Percentiles rank a stretch among this genome's conserved stretches.
Evolutionary conservation across 2,113 vertebrate species (phyloP).

Genomic region (Ariopsis seemanni): DNA sequence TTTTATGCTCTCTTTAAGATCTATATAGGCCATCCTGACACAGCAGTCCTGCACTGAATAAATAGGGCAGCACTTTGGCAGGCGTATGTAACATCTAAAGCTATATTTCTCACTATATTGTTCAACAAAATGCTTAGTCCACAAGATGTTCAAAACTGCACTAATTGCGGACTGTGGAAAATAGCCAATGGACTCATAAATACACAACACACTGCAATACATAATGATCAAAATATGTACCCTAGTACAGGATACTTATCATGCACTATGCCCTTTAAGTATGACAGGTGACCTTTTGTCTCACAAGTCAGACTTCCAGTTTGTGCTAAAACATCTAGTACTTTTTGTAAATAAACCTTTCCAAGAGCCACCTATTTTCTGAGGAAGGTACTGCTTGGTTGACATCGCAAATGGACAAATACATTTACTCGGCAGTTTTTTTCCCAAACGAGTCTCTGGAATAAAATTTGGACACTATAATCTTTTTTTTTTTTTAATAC

Average conservation of each 20-base stretch:
- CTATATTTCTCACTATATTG: not conserved
- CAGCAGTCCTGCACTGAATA: constrained; percentile 52
- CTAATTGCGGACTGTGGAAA: not conserved
- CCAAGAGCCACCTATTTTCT: not conserved
- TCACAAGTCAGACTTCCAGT: not conserved
- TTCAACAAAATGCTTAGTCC: not conserved
- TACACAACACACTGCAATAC: not conserved
- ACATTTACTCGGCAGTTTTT: not conserved
- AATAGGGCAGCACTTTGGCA: constrained; percentile 38
- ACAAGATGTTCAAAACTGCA: not conserved
- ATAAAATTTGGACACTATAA: not conserved
- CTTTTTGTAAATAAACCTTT: not conserved
- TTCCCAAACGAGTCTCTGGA: not conserved
- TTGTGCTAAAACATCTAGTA: not conserved
- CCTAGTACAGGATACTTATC: not conserved
- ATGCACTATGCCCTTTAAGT: not conserved
- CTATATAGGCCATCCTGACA: constrained; percentile 58
- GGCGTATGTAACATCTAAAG: not conserved
- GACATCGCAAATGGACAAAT: not conserved
- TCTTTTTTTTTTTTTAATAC: not conserved
- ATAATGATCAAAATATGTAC: not conserved
- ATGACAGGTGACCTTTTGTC: not conserved
- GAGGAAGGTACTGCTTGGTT: not conserved
- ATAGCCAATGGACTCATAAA: not conserved
- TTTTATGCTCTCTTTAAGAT: constrained; percentile 45